phyloP scores from a whole-genome alignment of 1,140 invertebrate genomes.

The Oedothorax gibbosus region DNA sequence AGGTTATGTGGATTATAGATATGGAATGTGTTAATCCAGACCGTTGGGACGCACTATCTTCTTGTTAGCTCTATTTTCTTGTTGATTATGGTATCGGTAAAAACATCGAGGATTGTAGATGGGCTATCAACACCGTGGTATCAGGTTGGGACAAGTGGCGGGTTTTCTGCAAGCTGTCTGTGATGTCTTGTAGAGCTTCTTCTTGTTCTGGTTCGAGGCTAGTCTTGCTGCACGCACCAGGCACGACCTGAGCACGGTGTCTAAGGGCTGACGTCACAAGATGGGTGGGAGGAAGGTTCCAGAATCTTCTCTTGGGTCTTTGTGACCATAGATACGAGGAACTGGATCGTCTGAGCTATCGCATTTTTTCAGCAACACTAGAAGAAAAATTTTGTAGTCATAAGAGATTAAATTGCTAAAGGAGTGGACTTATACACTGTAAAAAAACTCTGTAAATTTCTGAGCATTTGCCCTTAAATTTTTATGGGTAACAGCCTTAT shows the following conservation, averaged over 20 bases:
- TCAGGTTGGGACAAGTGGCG: background rate
- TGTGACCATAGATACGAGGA: slow-evolving; percentile 65
- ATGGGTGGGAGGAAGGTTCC: slow-evolving; percentile 77
- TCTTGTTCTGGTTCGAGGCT: slow-evolving; percentile 11
- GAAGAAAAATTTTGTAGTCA: background rate
- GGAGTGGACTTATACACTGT: no score
- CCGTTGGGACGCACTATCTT: no score
- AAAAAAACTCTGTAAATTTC: no score
- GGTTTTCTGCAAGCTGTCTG: background rate
- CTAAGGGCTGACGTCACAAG: slow-evolving; percentile 65
- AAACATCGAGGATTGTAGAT: background rate
- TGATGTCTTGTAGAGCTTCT: background rate
- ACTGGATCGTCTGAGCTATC: slow-evolving; percentile 49
- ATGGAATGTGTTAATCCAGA: no score
- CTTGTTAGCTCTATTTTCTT: no score
- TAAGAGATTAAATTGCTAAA: background rate
- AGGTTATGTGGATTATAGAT: no score
- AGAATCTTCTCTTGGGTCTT: slow-evolving; percentile 76
- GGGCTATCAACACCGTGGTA: background rate
- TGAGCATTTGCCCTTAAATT: no score
- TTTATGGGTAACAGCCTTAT: no score
- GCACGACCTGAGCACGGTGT: slow-evolving; percentile 29
- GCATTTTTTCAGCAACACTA: slow-evolving; percentile 53
- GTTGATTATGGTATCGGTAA: no score
- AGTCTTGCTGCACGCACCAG: background rate